These are phyloP conservation scores for Lamellibrachia columna DNA, from an alignment of 2,888 invertebrate genomes.

Conservation along the genomic window DNA sequence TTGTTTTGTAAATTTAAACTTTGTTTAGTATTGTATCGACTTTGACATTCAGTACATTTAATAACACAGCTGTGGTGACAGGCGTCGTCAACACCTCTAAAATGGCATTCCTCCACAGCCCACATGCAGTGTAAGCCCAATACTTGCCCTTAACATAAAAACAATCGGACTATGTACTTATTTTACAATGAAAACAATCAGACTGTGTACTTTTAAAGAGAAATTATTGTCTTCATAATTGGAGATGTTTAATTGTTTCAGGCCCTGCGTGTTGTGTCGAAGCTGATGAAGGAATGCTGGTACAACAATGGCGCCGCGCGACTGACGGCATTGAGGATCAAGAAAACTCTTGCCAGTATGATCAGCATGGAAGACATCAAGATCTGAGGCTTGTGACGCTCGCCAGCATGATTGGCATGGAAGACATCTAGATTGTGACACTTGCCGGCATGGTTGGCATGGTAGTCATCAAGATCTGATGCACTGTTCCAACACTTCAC, in stretches of 20 bases:
- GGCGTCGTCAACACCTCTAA: too few species aligned
- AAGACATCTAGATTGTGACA: not conserved
- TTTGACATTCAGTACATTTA: too few species aligned
- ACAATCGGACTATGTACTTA: too few species aligned
- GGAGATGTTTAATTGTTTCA: constrained; percentile 64
- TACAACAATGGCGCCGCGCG: constrained; percentile 94
- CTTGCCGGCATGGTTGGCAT: not conserved
- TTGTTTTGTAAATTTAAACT: too few species aligned
- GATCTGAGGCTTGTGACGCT: constrained; percentile 27
- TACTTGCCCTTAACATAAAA: too few species aligned
- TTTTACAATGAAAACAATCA: too few species aligned
- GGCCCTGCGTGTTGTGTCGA: constrained; percentile 69
- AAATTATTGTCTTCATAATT: too few species aligned
- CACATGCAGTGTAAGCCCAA: too few species aligned
- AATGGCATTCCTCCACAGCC: too few species aligned
- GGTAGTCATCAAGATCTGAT: not conserved
- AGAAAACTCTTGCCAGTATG: constrained; percentile 91
- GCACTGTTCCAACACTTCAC: not conserved
- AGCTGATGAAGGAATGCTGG: constrained; percentile 97
- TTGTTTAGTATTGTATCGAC: too few species aligned
- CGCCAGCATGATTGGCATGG: not conserved
- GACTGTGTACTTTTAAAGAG: too few species aligned
- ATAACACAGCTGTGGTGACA: too few species aligned
- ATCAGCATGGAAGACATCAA: constrained; percentile 71
- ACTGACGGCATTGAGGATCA: constrained; percentile 92